Conservation (phyloP, 1,140 invertebrate genomes). For the Rhopalosiphum maidis region DNA sequence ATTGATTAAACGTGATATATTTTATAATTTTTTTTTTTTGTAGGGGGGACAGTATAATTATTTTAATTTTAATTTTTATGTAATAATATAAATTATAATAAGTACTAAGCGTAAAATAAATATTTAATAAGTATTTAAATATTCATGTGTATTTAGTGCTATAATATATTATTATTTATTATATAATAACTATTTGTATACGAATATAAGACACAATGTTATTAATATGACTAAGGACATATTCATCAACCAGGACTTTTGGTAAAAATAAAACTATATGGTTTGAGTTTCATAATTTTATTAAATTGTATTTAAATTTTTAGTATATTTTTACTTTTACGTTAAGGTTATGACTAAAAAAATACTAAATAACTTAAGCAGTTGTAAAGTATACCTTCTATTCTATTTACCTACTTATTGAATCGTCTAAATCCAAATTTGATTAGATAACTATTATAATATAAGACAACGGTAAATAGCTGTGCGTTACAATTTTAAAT, state of each 20-base stretch:
- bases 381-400: not conserved
- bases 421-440: not conserved
- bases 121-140: not conserved
- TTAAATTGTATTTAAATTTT: too few relatives aligned
- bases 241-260: not conserved
- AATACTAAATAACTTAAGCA: not conserved
- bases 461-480: not conserved
- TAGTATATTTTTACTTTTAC: not conserved
- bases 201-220: not conserved
- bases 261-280: not conserved
- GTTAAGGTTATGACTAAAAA: not conserved
- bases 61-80: not conserved
- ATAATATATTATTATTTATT: not conserved
- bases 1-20: not conserved
- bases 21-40: not conserved
- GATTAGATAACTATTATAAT: not conserved
- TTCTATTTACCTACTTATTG: not conserved
- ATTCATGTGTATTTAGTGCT: not conserved
- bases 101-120: not conserved
- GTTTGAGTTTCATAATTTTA: not conserved
- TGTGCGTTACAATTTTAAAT: not conserved
- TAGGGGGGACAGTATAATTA: too few relatives aligned
- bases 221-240: not conserved
- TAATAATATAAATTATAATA: not conserved
- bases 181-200: not conserved